Evolutionary conservation across 2,113 vertebrate genomes (phyloP).

Genomic region (Phaethornis superciliosus): DNA sequence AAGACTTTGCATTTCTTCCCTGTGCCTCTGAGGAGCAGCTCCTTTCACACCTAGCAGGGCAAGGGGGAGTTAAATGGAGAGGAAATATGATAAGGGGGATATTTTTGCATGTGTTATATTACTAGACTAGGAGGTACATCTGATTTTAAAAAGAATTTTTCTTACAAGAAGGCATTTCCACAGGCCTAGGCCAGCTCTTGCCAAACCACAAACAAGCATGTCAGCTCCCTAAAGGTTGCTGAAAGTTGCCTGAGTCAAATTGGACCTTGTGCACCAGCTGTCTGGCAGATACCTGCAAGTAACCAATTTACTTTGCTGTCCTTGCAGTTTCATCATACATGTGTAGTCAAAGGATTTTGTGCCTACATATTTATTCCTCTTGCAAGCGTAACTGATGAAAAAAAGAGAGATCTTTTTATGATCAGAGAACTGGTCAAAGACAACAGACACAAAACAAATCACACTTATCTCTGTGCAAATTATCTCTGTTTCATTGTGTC

Average conservation of each 20-base stretch:
- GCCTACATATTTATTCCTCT: not conserved
- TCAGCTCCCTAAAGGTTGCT: not conserved
- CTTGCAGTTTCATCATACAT: not conserved
- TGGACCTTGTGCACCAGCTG: not conserved
- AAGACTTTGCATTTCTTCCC: not conserved
- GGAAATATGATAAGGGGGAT: rapidly evolving
- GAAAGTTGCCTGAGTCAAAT: not conserved
- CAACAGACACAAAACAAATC: constrained; percentile 8
- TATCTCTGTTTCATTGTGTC: constrained; percentile 5
- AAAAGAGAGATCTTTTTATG: not conserved
- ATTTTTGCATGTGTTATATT: not conserved
- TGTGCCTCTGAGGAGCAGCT: not conserved
- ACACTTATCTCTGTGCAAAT: not conserved
- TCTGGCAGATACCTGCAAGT: not conserved
- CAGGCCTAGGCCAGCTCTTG: not conserved
- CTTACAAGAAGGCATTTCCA: not conserved
- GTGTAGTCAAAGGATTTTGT: not conserved
- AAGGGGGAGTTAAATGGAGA: not conserved
- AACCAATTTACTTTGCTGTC: not conserved
- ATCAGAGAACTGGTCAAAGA: not conserved
- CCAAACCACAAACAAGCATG: not conserved
- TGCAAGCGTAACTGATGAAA: not conserved
- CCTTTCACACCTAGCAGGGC: not conserved
- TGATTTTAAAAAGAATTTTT: not conserved
- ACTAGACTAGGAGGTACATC: not conserved